phyloP scores from a whole-genome alignment of 2,797 vertebrate genomes.

The Uromys caudimaculatus region DNA sequence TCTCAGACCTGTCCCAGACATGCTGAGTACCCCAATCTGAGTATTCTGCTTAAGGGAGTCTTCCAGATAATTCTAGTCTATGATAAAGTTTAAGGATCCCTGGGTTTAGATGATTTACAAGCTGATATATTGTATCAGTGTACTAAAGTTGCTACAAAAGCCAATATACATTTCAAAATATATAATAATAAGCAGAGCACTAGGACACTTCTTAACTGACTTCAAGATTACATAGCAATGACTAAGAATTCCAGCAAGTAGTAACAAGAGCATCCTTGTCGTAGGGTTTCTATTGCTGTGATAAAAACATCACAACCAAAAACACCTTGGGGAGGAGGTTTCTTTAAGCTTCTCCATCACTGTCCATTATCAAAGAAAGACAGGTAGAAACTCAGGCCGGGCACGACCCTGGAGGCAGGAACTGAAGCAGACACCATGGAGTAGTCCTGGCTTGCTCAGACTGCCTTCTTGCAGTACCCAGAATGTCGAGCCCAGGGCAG shows the following conservation, averaged over 20 bases:
- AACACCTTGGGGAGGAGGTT: not conserved
- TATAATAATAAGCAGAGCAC: not conserved
- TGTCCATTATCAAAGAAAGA: not conserved
- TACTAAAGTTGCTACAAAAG: constrained; percentile 10
- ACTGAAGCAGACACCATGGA: not conserved
- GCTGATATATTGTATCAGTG: not conserved
- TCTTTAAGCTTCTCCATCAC: not conserved
- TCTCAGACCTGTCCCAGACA: not conserved
- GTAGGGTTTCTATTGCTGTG: not conserved
- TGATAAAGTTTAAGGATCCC: not conserved
- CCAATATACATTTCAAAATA: not conserved
- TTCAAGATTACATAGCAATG: not conserved
- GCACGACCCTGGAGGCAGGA: not conserved
- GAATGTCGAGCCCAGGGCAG: too few species aligned
- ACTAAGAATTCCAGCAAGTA: not conserved
- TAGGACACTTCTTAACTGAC: not conserved
- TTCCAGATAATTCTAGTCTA: not conserved
- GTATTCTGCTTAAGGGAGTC: not conserved
- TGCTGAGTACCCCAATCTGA: not conserved
- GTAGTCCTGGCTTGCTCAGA: not conserved
- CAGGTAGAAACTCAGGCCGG: not conserved
- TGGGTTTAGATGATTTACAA: not conserved
- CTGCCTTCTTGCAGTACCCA: too few species aligned
- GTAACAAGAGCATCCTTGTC: not conserved
- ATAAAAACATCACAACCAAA: not conserved